Percentiles rank a stretch among this genome's conserved stretches.
Conservation (phyloP, 2,797 vertebrate genomes). For the Ispidina picta region DNA sequence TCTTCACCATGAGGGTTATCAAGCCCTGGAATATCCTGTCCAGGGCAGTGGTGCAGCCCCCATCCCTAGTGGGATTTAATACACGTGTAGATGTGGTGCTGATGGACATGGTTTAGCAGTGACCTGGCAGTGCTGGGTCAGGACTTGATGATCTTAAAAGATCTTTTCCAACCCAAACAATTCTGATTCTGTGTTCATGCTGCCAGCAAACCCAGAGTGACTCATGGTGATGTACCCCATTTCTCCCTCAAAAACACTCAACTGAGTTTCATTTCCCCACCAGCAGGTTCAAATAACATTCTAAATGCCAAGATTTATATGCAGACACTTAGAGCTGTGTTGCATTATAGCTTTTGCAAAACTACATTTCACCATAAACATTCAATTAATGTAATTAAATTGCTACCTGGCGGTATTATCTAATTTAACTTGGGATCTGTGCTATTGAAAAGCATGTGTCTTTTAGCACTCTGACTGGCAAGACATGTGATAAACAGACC, state of each 20-base stretch:
- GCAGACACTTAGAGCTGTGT: conserved; percentile 67
- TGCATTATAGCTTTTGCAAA: conserved; percentile 74
- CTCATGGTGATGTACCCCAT: not conserved
- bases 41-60: not conserved
- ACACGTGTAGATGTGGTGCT: not conserved
- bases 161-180: not conserved
- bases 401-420: conserved; percentile 80
- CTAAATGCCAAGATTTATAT: conserved; percentile 66
- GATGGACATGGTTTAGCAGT: not conserved
- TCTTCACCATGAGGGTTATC: not conserved
- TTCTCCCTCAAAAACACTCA: conserved; percentile 30
- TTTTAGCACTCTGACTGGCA: conserved; percentile 76
- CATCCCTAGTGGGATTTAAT: not conserved
- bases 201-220: accelerated
- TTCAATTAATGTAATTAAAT: conserved; percentile 84
- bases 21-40: not conserved
- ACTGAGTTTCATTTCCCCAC: conserved; percentile 38
- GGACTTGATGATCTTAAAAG: not conserved
- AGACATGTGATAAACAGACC: conserved; percentile 78
- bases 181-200: not conserved
- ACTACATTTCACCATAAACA: conserved; percentile 75
- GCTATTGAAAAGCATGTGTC: conserved; percentile 79
- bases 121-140: not conserved
- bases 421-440: conserved; percentile 77
- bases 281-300: conserved; percentile 57